These are phyloP conservation scores for Stenichneumon culpator DNA, from an alignment of 2,888 invertebrate species.

Conservation along the genomic window DNA sequence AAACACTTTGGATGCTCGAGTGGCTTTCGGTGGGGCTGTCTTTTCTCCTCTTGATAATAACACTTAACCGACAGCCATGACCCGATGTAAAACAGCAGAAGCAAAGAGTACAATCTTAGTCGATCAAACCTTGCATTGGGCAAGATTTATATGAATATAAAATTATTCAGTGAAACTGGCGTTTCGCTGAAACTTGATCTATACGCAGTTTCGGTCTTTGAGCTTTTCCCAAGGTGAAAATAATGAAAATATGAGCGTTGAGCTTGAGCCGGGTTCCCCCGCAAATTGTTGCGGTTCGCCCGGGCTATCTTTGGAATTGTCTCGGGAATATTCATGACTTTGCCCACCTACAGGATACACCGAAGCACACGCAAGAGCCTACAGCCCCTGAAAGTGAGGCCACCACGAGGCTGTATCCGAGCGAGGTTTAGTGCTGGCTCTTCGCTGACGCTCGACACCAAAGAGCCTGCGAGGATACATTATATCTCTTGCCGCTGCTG, in stretches of 20 bases:
- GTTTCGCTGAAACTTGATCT: no score
- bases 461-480: slow-evolving; percentile 22
- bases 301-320: slow-evolving; percentile 30
- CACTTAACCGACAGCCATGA: slow-evolving; percentile 53
- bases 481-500: background rate
- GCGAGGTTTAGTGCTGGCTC: slow-evolving; percentile 9
- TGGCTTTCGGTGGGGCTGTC: slow-evolving; percentile 14
- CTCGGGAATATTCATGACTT: slow-evolving; percentile 45
- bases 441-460: slow-evolving; percentile 18
- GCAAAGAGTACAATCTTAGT: no score
- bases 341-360: background rate
- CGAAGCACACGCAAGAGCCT: background rate
- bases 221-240: background rate
- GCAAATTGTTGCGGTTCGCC: slow-evolving; percentile 24
- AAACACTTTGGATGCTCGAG: slow-evolving; percentile 14
- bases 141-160: no score
- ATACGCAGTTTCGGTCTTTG: no score
- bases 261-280: background rate
- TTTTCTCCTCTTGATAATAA: slow-evolving; percentile 14
- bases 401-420: slow-evolving; percentile 6
- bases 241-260: slow-evolving; percentile 5
- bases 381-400: background rate
- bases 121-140: no score
- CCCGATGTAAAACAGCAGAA: background rate
- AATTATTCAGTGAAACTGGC: no score